Evolutionary conservation across 2,888 invertebrate genomes (phyloP).

Genomic region (Brachypalpus laphriformis): DNA sequence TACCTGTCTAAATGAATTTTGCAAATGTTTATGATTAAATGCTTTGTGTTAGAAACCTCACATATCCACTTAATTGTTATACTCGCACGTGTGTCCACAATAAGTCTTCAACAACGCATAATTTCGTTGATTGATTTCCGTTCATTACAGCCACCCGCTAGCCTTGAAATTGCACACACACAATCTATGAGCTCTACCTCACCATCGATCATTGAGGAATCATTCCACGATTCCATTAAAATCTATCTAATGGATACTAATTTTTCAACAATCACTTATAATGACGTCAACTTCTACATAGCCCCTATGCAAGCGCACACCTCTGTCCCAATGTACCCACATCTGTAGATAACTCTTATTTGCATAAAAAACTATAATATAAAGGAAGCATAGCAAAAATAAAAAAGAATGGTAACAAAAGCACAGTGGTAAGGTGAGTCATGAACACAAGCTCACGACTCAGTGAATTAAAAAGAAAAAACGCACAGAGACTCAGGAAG

Average conservation of each 20-base stretch:
- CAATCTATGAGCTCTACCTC: not conserved
- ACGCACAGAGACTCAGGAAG: constrained; percentile 21
- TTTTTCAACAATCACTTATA: constrained; percentile 16
- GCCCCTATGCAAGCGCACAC: constrained; percentile 4
- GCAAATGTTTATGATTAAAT: not conserved
- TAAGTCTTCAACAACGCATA: not conserved
- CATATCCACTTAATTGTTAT: not conserved
- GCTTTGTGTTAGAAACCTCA: not conserved
- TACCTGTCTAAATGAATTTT: not conserved
- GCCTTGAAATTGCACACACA: constrained; percentile 34
- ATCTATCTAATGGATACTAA: constrained; percentile 33
- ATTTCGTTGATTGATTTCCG: constrained; percentile 6
- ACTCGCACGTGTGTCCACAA: not conserved
- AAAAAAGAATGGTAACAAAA: constrained; percentile 21
- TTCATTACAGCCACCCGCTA: constrained; percentile 1
- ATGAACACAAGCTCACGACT: constrained; percentile 43
- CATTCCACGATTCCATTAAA: constrained; percentile 15
- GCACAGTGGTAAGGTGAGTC: constrained; percentile 38
- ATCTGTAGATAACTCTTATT: constrained; percentile 21
- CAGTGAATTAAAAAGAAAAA: not conserved
- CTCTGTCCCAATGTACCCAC: constrained; percentile 32
- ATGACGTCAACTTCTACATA: constrained; percentile 39
- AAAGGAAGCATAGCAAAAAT: constrained; percentile 23
- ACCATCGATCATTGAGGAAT: not conserved
- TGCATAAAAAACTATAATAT: constrained; percentile 19